A percentile compares a stretch with the other conserved stretches of the same genome.
Evolutionary conservation across 2,888 invertebrate genomes (phyloP).

Genomic region (Rotaria socialis): DNA sequence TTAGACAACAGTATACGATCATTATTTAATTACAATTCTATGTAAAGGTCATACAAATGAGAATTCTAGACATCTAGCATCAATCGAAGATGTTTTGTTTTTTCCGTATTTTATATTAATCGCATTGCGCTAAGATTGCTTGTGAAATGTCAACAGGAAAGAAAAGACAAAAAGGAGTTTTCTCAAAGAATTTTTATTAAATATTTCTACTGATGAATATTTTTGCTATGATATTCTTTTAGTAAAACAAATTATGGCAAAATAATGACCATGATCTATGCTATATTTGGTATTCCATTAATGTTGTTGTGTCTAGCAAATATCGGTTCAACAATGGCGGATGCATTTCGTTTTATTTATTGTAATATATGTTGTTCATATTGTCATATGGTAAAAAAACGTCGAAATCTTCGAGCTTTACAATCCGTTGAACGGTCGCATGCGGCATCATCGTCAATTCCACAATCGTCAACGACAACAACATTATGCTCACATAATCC

Average conservation of each 20-base stretch:
- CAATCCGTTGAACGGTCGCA: constrained; percentile 37
- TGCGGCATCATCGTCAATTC: background rate
- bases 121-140: no score
- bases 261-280: constrained; percentile 46
- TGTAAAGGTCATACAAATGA: no score
- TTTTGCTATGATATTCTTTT: background rate
- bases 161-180: no score
- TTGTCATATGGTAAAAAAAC: constrained; percentile 43
- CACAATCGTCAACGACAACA: background rate
- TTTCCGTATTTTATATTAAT: no score
- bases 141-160: no score
- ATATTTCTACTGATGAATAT: no score
- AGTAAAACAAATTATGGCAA: constrained; percentile 45
- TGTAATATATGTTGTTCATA: constrained; percentile 45
- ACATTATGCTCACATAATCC: constrained; percentile 17
- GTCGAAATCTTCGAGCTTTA: constrained; percentile 41
- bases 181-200: no score
- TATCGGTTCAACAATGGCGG: constrained; percentile 46
- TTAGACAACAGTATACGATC: no score
- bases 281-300: constrained; percentile 46
- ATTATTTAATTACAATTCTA: no score
- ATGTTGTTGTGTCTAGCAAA: constrained; percentile 46
- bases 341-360: constrained; percentile 46
- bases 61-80: no score
- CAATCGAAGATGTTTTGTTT: no score